Conservation (phyloP, 2,888 invertebrate species). For the Scaptomyza caliginosa region DNA sequence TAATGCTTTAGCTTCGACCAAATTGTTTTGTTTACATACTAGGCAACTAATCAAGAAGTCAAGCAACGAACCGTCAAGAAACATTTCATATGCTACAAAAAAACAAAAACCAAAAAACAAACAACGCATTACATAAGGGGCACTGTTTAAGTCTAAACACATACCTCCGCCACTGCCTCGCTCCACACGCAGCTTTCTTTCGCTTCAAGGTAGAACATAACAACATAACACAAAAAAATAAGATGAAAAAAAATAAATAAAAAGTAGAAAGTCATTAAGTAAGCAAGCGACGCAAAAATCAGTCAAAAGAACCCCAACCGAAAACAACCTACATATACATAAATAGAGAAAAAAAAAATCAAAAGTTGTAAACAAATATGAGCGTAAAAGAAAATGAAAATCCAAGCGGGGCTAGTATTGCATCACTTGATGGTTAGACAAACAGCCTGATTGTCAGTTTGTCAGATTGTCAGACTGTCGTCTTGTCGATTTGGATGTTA, state of each 20-base stretch:
- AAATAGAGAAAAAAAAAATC: slow-evolving; percentile 55
- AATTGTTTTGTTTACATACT: slow-evolving; percentile 51
- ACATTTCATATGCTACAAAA: slow-evolving; percentile 10
- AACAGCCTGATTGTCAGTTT: slow-evolving; percentile 4
- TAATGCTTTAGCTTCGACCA: slow-evolving; percentile 19
- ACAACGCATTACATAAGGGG: slow-evolving; percentile 36
- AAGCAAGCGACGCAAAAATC: slow-evolving; percentile 60
- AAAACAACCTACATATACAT: slow-evolving; percentile 24
- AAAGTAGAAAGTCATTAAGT: slow-evolving; percentile 75
- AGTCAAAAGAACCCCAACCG: slow-evolving; percentile 18
- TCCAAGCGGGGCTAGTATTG: slow-evolving; percentile 35
- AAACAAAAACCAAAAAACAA: neutral
- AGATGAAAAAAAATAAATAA: no score
- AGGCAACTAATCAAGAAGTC: slow-evolving; percentile 35
- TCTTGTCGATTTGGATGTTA: slow-evolving; percentile 18
- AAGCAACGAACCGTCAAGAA: slow-evolving; percentile 11
- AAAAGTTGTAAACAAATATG: slow-evolving; percentile 82
- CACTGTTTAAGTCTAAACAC: slow-evolving; percentile 2
- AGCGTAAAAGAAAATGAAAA: slow-evolving; percentile 79
- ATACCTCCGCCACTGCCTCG: neutral
- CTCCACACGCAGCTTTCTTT: slow-evolving; percentile 25
- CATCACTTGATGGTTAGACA: slow-evolving; percentile 27
- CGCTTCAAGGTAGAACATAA: slow-evolving; percentile 22
- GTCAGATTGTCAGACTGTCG: neutral
- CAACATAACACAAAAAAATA: slow-evolving; percentile 21